Conservation (phyloP, 2,888 invertebrate genomes). For the Gerosis bhagava region DNA sequence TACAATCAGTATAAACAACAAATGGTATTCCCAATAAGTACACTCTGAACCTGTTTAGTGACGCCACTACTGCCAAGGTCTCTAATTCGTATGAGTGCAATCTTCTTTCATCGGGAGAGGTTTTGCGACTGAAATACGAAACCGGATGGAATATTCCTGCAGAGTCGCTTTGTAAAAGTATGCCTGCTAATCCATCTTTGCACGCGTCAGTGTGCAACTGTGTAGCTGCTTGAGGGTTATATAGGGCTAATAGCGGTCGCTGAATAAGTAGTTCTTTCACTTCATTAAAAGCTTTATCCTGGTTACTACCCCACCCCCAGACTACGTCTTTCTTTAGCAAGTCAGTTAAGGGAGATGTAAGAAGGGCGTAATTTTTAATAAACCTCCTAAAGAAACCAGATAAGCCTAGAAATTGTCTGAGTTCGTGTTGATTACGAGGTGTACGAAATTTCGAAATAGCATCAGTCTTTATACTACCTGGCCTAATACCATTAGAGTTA, state of each 20-base stretch:
- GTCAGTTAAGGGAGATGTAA: too few relatives aligned
- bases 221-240: neutral
- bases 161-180: neutral
- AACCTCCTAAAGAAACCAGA: constrained; percentile 23
- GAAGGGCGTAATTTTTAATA: neutral
- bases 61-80: constrained; percentile 31
- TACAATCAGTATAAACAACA: constrained; percentile 33
- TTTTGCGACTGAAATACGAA: constrained; percentile 28
- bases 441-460: constrained; percentile 27
- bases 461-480: constrained; percentile 27
- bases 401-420: constrained; percentile 32
- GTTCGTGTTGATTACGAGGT: constrained; percentile 26
- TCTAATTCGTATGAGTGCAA: constrained; percentile 29
- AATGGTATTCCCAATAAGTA: constrained; percentile 31
- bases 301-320: neutral
- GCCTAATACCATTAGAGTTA: constrained; percentile 28
- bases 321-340: neutral
- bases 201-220: neutral
- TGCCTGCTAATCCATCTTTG: neutral
- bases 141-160: neutral
- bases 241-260: neutral
- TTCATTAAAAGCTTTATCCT: neutral
- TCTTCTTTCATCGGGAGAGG: constrained; percentile 15
- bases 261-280: neutral
- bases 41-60: constrained; percentile 31